Base-by-base conservation (phyloP, 2,797 vertebrate species). In the Sebastes trivittatus region DNA sequence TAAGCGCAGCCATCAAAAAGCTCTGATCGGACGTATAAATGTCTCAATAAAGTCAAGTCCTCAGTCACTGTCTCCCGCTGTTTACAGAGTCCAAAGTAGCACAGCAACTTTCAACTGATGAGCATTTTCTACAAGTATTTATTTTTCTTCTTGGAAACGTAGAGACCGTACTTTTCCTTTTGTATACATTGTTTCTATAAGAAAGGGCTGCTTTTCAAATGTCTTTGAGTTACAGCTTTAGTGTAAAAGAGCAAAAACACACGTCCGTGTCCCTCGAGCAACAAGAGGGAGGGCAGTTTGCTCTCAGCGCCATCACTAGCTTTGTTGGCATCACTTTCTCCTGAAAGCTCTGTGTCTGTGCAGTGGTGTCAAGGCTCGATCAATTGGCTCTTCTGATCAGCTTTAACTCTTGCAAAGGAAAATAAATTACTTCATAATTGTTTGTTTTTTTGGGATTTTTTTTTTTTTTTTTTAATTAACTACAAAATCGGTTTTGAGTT, bases 161-260 rank as follows among this genome's bases (percentile, higher is more conserved):
- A 89, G 92, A 80, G 90, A 91, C 82, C n/a, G 72, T 71, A 87
- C 95, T 94, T 81, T 86, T 89, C 84, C 94, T 95, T 95, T 22
- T 93, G 83, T 62, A 77, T 89, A 91, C 89, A 90, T 88, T 52
- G 85, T 93, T 92, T 90, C 75, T 95, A 94, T 95, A 96, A 95
- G 96, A 97, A 97, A 95, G 94, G 89, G 91, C 78, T 85, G 90
- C 90, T 88, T 84, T 90, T 95, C 95, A 97, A 96, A 96, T 95
- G 95, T 96, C 96, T 95, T 95, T 92, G 95, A 97, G 96, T 96
- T 77, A 93, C 96, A 96, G 95, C 56, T 83, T 81, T 74, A 95
- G 96, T 96, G 97, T 96, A 94, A 94, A 94, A 95, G 95, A 95
- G 94, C 95, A 93, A 94, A 87, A 80, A 88, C 52, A 30, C 63